Conservation (phyloP, 2,113 vertebrate species). For the Clinocottus analis region DNA sequence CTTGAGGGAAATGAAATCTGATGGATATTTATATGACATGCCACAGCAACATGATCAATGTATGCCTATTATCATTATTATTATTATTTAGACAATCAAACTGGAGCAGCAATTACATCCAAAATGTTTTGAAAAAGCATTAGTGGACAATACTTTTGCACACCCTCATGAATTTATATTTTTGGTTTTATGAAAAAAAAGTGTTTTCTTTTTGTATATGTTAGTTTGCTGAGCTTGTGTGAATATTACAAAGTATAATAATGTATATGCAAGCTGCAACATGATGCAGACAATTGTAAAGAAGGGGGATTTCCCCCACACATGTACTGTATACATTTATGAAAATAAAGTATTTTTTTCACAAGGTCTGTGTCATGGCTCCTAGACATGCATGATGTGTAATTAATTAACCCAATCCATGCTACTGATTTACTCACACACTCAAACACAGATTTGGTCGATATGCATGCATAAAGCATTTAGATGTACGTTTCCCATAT, state of each 20-base stretch:
- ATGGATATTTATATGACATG: constrained; percentile 59
- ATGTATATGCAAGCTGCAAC: constrained; percentile 76
- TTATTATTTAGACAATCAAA: constrained; percentile 84
- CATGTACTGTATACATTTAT: constrained; percentile 81
- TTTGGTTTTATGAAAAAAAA: constrained; percentile 44
- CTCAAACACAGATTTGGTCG: not conserved
- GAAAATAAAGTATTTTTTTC: constrained; percentile 85
- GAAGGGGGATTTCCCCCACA: constrained; percentile 44
- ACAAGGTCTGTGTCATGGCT: constrained; percentile 35
- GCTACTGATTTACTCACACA: not conserved
- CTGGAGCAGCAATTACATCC: constrained; percentile 59
- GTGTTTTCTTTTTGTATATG: constrained; percentile 41
- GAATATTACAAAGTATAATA: constrained; percentile 66
- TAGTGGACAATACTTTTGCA: constrained; percentile 69
- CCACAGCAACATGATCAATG: constrained; percentile 51
- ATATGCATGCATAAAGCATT: constrained; percentile 39
- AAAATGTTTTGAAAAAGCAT: constrained; percentile 61
- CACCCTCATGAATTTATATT: constrained; percentile 72
- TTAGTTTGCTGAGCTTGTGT: constrained; percentile 69
- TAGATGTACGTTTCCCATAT: constrained; percentile 47
- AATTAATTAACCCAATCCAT: not conserved
- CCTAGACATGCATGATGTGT: not conserved
- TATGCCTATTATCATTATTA: constrained; percentile 49
- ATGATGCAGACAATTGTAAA: constrained; percentile 65
- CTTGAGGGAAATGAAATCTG: constrained; percentile 23